Evolutionary conservation across 2,888 invertebrate genomes (phyloP).

Genomic region (Watsonalla cultraria): DNA sequence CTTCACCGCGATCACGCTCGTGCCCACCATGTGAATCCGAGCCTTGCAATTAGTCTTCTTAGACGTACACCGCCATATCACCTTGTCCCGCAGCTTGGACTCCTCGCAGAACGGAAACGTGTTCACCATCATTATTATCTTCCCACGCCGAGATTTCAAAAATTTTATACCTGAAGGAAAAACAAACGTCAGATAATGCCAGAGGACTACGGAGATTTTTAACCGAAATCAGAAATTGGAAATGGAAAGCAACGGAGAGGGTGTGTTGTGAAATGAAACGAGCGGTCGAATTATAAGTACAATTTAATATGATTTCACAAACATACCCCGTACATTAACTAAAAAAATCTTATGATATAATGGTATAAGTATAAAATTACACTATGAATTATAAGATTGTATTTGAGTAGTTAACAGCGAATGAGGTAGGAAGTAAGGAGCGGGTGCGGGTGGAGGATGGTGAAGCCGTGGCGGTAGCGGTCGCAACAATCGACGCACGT

Average conservation of each 20-base stretch:
- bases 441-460: constrained; percentile 29
- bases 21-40: constrained; percentile 70
- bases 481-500: constrained; percentile 30
- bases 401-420: constrained; percentile 61
- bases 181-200: constrained; percentile 42
- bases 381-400: constrained; percentile 59
- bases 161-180: constrained; percentile 72
- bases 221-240: constrained; percentile 3
- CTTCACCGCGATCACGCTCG: constrained; percentile 70
- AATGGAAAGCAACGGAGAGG: constrained; percentile 7
- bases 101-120: constrained; percentile 77
- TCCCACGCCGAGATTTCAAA: constrained; percentile 72
- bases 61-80: constrained; percentile 75
- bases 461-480: constrained; percentile 55
- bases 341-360: constrained; percentile 66
- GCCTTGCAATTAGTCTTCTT: constrained; percentile 77
- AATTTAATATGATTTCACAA: constrained; percentile 76
- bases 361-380: constrained; percentile 75
- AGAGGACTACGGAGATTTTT: constrained; percentile 6
- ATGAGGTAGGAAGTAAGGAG: constrained; percentile 59
- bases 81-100: constrained; percentile 72
- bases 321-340: constrained; percentile 74
- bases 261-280: constrained; percentile 51
- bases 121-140: constrained; percentile 77
- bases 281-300: constrained; percentile 73